Percentiles rank a stretch among this genome's conserved stretches.
Evolutionary conservation across 2,113 vertebrate genomes (phyloP).

Genomic region (Megaceryle maxima): DNA sequence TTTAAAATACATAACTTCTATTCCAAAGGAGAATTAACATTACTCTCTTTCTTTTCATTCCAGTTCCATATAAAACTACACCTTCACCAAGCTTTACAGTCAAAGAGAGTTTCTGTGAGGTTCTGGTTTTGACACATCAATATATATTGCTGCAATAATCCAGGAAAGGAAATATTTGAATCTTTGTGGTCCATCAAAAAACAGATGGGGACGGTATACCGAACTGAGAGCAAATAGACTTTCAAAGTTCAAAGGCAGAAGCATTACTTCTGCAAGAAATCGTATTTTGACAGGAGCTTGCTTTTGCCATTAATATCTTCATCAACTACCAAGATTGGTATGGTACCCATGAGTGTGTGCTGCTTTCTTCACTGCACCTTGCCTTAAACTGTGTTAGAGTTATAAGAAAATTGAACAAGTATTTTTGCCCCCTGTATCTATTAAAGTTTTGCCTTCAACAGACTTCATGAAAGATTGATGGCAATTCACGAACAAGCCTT

Average conservation of each 20-base stretch:
- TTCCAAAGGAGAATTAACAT: neutral
- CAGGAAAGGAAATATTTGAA: neutral
- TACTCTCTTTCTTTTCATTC: neutral
- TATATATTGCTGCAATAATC: neutral
- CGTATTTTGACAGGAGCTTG: neutral
- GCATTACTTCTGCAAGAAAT: neutral
- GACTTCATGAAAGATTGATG: fast-evolving
- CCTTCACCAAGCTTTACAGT: neutral
- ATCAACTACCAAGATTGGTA: neutral
- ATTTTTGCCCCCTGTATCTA: neutral
- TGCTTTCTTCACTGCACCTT: neutral
- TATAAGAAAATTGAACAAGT: neutral
- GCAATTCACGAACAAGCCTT: neutral
- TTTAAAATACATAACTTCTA: neutral
- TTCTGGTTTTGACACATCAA: neutral
- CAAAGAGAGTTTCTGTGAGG: neutral
- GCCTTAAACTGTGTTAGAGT: neutral
- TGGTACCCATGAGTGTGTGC: neutral
- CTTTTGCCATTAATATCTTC: neutral
- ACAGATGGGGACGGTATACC: neutral
- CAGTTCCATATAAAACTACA: neutral
- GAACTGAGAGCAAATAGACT: neutral
- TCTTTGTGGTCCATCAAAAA: neutral
- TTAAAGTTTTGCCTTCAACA: neutral
- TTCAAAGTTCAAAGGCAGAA: neutral